A percentile compares a stretch with the other conserved stretches of the same genome.
Conservation (phyloP, 2,888 invertebrate genomes). For the Plagodis pulveraria region DNA sequence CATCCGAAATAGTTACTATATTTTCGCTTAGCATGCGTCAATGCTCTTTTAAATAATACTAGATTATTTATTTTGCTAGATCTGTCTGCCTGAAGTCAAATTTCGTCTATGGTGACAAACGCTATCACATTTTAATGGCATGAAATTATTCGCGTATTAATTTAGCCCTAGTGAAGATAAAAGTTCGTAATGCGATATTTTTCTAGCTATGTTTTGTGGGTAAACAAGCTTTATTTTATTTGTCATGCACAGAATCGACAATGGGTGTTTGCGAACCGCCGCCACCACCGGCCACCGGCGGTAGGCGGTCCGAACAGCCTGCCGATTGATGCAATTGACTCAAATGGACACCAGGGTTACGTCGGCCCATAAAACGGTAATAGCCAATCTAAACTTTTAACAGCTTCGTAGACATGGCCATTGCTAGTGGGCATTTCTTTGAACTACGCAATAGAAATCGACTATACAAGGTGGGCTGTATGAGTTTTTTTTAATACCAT, state of each 20-base stretch:
- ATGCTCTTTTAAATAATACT: too few relatives aligned
- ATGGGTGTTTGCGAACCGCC: slow-evolving; percentile 11
- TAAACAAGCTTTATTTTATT: not conserved
- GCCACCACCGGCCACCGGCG: slow-evolving; percentile 25
- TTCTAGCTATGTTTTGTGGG: too few relatives aligned
- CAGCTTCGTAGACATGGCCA: slow-evolving; percentile 40
- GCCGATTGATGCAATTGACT: slow-evolving; percentile 65
- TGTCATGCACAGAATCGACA: slow-evolving; percentile 27
- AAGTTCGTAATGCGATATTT: too few relatives aligned
- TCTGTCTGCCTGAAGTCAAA: too few relatives aligned
- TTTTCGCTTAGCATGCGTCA: too few relatives aligned
- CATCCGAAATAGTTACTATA: too few relatives aligned
- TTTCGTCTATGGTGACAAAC: too few relatives aligned
- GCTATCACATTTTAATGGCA: too few relatives aligned
- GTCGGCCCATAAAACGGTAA: slow-evolving; percentile 52
- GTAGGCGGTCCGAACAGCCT: slow-evolving; percentile 53
- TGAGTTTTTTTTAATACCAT: too few relatives aligned
- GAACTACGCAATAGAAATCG: slow-evolving; percentile 29
- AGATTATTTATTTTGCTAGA: too few relatives aligned
- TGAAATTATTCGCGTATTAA: too few relatives aligned
- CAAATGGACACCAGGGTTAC: slow-evolving; percentile 57
- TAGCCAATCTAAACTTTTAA: slow-evolving; percentile 54
- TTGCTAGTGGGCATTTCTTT: slow-evolving; percentile 27
- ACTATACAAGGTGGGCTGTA: slow-evolving; percentile 1
- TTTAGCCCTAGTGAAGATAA: too few relatives aligned